These are phyloP conservation scores for Ditula angustiorana DNA, from an alignment of 2,888 invertebrate genomes.

Conservation along the genomic window DNA sequence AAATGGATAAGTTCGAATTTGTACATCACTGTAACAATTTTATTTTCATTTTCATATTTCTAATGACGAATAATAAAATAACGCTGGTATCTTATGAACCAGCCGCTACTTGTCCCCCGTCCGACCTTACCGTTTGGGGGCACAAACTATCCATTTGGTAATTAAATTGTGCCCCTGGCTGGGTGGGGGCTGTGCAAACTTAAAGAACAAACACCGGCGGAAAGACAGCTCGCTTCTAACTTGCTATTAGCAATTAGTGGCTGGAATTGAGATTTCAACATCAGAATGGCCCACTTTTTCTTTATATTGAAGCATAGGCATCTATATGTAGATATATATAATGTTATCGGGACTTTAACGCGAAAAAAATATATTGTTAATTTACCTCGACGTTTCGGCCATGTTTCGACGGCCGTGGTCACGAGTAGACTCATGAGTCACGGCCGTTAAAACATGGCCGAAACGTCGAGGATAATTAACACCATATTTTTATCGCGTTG, in stretches of 20 bases:
- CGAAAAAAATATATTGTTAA: too few relatives aligned
- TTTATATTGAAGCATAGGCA: not conserved
- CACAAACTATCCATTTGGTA: slow-evolving; percentile 39
- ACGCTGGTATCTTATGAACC: not conserved
- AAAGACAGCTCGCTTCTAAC: slow-evolving; percentile 11
- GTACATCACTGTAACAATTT: too few relatives aligned
- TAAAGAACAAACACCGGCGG: slow-evolving; percentile 33
- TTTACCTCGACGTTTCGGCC: too few relatives aligned
- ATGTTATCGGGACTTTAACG: too few relatives aligned
- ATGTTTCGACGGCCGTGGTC: too few relatives aligned
- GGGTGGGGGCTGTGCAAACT: slow-evolving; percentile 26
- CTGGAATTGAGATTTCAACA: slow-evolving; percentile 27
- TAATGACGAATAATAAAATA: too few relatives aligned
- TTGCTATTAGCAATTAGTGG: slow-evolving; percentile 31
- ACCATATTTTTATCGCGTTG: too few relatives aligned
- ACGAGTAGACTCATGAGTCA: too few relatives aligned
- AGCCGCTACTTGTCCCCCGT: not conserved
- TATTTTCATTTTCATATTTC: too few relatives aligned
- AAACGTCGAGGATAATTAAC: too few relatives aligned
- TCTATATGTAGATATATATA: not conserved
- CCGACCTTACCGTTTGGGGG: slow-evolving; percentile 7
- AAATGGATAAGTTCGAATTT: too few relatives aligned
- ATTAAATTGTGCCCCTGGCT: slow-evolving; percentile 34
- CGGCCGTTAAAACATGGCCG: too few relatives aligned
- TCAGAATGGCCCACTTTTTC: not conserved